These are phyloP conservation scores for Micrasema longulum DNA, from an alignment of 1,140 invertebrate genomes.

Conservation along the genomic window DNA sequence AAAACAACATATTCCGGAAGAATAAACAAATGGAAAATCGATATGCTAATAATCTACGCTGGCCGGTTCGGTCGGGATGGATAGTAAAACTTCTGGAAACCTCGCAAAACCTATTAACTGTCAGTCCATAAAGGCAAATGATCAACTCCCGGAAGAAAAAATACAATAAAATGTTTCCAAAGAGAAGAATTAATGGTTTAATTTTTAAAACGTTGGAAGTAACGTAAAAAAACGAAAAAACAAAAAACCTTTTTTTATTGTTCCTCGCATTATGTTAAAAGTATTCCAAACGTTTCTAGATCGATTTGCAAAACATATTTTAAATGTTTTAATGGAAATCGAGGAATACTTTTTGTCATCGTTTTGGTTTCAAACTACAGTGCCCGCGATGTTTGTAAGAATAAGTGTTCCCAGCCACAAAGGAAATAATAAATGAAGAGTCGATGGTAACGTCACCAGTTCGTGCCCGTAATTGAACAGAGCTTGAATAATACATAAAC, in stretches of 20 bases:
- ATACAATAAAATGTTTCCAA: too few relatives aligned
- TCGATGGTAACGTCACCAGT: background rate
- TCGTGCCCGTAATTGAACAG: background rate
- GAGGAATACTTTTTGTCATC: too few relatives aligned
- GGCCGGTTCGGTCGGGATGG: constrained; percentile 14
- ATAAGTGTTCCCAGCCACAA: background rate
- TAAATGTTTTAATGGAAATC: too few relatives aligned
- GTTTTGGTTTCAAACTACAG: too few relatives aligned
- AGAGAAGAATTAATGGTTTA: background rate
- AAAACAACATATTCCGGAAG: constrained; percentile 9
- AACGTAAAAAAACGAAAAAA: too few relatives aligned
- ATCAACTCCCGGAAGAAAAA: constrained; percentile 17
- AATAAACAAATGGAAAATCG: constrained; percentile 37
- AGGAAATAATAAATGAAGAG: background rate
- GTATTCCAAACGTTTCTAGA: too few relatives aligned
- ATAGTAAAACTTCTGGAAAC: constrained; percentile 46
- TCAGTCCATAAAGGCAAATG: constrained; percentile 22
- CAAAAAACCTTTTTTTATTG: too few relatives aligned
- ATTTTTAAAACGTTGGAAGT: constrained; percentile 9
- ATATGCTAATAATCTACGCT: constrained; percentile 40
- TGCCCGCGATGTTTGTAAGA: too few relatives aligned
- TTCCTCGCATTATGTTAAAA: too few relatives aligned
- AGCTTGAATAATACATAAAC: background rate
- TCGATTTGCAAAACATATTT: too few relatives aligned
- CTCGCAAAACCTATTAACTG: constrained; percentile 45